phyloP scores from a whole-genome alignment of 1,140 invertebrate genomes.

The Rhagoletis pomonella region DNA sequence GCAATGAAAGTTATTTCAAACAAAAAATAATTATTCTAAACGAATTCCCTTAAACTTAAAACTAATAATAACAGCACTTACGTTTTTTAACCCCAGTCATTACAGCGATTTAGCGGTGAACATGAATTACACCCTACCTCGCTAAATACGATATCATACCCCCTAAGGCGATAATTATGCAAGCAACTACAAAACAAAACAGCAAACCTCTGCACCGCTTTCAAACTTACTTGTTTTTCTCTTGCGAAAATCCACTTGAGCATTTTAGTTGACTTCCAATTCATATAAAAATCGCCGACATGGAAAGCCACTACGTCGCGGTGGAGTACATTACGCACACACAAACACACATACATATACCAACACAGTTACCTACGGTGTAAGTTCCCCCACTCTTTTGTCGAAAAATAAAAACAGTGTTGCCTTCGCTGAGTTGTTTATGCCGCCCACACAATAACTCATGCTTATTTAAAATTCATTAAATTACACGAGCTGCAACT shows the following conservation, averaged over 20 bases:
- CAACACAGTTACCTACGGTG: background rate
- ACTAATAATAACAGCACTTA: background rate
- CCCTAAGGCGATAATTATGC: background rate
- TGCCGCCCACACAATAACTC: conserved; percentile 41
- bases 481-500: conserved; percentile 29
- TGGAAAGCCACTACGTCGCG: conserved; percentile 5
- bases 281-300: conserved; percentile 8
- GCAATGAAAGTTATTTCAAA: no score
- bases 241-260: background rate
- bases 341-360: background rate
- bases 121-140: background rate
- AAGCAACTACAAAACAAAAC: conserved; percentile 6
- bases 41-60: no score
- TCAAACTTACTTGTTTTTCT: background rate
- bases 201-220: background rate
- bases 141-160: background rate
- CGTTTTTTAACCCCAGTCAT: background rate
- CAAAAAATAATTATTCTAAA: no score
- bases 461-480: conserved; percentile 51
- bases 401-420: background rate
- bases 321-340: background rate
- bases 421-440: conserved; percentile 14
- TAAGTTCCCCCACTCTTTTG: no score
- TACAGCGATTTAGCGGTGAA: background rate
- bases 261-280: conserved; percentile 10